Evolutionary conservation across 1,140 invertebrate species (phyloP).

Genomic region (Diploscapter pachys): DNA sequence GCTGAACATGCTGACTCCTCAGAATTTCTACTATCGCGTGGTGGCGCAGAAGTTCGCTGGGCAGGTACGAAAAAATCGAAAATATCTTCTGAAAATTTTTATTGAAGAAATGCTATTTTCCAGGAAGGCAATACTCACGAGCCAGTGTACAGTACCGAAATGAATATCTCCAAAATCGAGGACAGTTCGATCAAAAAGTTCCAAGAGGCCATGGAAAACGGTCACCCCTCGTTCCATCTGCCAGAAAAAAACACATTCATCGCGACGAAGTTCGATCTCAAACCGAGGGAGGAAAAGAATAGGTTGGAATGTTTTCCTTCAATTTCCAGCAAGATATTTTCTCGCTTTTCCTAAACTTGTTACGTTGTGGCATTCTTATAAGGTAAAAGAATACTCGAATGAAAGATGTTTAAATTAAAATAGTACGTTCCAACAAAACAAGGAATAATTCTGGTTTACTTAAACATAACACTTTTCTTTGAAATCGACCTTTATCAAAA

Average conservation of each 20-base stretch:
- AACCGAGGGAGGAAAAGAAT: constrained; percentile 63
- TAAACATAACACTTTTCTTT: background rate
- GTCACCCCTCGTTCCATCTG: constrained; percentile 68
- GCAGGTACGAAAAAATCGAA: background rate
- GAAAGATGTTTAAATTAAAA: background rate
- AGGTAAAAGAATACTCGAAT: background rate
- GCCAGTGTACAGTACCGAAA: constrained; percentile 86
- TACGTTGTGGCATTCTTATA: background rate
- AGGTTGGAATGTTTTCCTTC: background rate
- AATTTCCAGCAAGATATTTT: background rate
- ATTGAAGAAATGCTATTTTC: too few relatives aligned
- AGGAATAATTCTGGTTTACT: background rate
- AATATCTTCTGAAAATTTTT: too few relatives aligned
- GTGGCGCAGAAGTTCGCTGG: constrained; percentile 72
- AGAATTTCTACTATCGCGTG: constrained; percentile 73
- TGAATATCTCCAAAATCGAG: constrained; percentile 70
- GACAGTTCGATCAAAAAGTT: constrained; percentile 11
- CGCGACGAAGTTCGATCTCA: constrained; percentile 76
- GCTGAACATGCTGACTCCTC: constrained; percentile 71
- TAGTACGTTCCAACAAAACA: background rate
- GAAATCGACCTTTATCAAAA: background rate
- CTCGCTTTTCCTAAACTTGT: background rate
- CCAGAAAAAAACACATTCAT: constrained; percentile 87
- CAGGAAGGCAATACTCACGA: constrained; percentile 64
- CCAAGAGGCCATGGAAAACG: constrained; percentile 23